Percentiles rank a stretch among this genome's conserved stretches.
Conservation (phyloP, 2,888 invertebrate genomes). For the Gastracanthus pulcherrimus region DNA sequence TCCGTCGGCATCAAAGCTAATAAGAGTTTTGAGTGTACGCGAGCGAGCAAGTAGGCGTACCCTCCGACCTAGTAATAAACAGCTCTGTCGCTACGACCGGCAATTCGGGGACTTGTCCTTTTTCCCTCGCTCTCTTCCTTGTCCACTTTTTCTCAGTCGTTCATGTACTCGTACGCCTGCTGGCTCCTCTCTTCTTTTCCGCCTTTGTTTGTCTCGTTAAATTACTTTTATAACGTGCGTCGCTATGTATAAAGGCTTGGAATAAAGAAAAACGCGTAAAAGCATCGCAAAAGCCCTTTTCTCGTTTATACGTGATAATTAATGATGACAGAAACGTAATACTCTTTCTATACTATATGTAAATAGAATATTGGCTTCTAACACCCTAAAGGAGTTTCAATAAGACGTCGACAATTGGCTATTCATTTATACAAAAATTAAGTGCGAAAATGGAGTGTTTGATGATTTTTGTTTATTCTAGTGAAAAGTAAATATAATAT, state of each 20-base stretch:
- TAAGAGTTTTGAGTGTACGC: slow-evolving; percentile 53
- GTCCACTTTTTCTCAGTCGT: neutral
- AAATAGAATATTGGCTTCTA: too few species aligned
- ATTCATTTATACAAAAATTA: too few species aligned
- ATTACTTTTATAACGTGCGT: slow-evolving; percentile 21
- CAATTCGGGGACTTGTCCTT: neutral
- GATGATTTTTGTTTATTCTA: slow-evolving; percentile 13
- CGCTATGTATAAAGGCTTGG: neutral
- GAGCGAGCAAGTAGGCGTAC: slow-evolving; percentile 57
- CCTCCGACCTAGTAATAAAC: slow-evolving; percentile 60
- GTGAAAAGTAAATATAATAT: too few species aligned
- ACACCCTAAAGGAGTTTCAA: too few species aligned
- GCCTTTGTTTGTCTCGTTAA: slow-evolving; percentile 33
- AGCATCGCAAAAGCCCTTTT: neutral
- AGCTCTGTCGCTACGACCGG: slow-evolving; percentile 39
- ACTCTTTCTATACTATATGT: too few species aligned
- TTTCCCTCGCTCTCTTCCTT: neutral
- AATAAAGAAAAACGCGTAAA: neutral
- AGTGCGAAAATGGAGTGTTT: too few species aligned
- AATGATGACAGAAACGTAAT: neutral
- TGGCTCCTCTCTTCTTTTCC: neutral
- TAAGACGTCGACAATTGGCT: too few species aligned
- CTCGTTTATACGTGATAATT: slow-evolving; percentile 8
- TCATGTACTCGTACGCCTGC: neutral
- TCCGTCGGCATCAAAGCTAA: slow-evolving; percentile 60